Evolutionary conservation across 2,888 invertebrate species (phyloP), one percentile per base, ranked within the genome.

Genomic region (Ophion obscuratus): DNA sequence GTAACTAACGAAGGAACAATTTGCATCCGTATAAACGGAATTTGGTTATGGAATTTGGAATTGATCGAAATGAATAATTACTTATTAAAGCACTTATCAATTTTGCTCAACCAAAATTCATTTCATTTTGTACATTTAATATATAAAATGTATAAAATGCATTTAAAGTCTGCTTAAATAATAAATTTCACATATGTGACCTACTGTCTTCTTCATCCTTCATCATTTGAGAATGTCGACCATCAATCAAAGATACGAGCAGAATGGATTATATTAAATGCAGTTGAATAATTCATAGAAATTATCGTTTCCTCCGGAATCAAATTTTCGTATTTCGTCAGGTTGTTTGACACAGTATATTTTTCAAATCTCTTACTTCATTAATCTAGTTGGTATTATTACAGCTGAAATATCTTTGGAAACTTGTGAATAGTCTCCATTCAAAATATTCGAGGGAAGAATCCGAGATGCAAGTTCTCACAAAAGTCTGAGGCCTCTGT

Each of bases 401-500:
- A 11, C 17, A 2, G 47, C 47, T 17, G n/a, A n/a, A n/a, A 70
- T 53, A 27, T 70, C 27, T 27, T 9, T 17, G 70, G 24, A 70
- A 27, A 53, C 20, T 27, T 27, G 14, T 7, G 1, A 70, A 27
- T 24, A 9, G 70, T 20, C 11, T 61, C 53, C 53, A 20, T 27
- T 59, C 44, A 6, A 36, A 67, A 67, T 67, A 47, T 77, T 59
- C 27, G 14, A 70, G 57, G 82, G 53, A 79, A 76, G 27, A 74
- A 73, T 31, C 24, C 5, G 53, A 64, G 73, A 57, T 11, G 40
- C 14, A 0, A 70, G 31, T 81, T 83, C 80, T 83, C 83, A 83
- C 80, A 62, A 77, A 75, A 71, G 64, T 66, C 75, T 47, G 14
- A 14, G 24, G 20, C 59, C 27, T 31, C 57, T 14, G 74, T 71